These are phyloP conservation scores for Pristionchus maxplancki DNA, from an alignment of 2,888 invertebrate species.

Conservation along the genomic window DNA sequence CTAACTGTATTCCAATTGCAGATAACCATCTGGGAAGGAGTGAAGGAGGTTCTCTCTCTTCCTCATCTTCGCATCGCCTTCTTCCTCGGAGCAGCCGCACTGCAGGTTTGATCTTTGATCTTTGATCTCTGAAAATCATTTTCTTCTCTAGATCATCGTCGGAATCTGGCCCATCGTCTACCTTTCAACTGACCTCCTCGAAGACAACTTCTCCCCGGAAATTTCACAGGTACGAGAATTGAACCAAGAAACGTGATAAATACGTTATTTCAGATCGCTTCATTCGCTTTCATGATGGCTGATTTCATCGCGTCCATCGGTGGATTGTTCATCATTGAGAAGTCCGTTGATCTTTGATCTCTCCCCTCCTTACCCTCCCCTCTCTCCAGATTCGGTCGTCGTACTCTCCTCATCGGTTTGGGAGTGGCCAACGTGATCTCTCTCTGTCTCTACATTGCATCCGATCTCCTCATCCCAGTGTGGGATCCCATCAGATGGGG, in stretches of 20 bases:
- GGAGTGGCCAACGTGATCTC: slow-evolving; percentile 64
- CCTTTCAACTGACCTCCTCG: slow-evolving; percentile 54
- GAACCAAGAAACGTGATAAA: neutral
- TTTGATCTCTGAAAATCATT: neutral
- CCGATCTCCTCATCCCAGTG: slow-evolving; percentile 50
- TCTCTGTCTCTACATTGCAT: slow-evolving; percentile 56
- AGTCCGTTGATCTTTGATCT: slow-evolving; percentile 40
- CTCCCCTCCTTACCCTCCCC: neutral
- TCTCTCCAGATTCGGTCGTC: slow-evolving; percentile 62
- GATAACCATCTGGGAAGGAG: slow-evolving; percentile 55
- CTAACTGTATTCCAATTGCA: slow-evolving; percentile 25
- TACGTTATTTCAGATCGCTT: slow-evolving; percentile 55
- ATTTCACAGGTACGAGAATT: slow-evolving; percentile 37
- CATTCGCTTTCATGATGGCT: slow-evolving; percentile 63
- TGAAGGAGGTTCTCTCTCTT: slow-evolving; percentile 57
- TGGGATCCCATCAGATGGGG: slow-evolving; percentile 60
- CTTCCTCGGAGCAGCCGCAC: slow-evolving; percentile 59
- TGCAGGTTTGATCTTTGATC: slow-evolving; percentile 55
- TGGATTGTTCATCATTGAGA: slow-evolving; percentile 36
- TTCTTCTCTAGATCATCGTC: slow-evolving; percentile 57
- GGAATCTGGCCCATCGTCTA: slow-evolving; percentile 61
- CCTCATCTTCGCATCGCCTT: slow-evolving; percentile 63
- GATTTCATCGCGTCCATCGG: slow-evolving; percentile 61
- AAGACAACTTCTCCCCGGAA: slow-evolving; percentile 43
- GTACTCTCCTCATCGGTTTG: slow-evolving; percentile 61